phyloP scores from a whole-genome alignment of 2,797 vertebrate species.

The Coendou prehensilis region DNA sequence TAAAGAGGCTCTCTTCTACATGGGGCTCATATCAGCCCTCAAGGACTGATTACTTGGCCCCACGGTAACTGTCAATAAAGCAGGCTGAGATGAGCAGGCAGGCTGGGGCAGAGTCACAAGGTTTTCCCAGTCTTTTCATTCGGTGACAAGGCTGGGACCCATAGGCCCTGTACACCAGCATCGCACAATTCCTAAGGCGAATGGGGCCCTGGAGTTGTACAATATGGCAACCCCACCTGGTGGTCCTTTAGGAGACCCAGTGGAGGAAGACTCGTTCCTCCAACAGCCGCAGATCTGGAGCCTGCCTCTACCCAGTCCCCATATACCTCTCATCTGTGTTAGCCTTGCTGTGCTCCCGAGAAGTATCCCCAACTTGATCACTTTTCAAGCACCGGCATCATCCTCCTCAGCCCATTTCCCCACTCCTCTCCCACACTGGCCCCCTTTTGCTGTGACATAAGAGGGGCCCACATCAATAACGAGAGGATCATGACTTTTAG shows the following conservation, averaged over 20 bases:
- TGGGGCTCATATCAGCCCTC: neutral
- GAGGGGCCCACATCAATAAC: neutral
- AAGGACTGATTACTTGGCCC: neutral
- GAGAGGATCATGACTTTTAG: neutral
- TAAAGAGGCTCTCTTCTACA: neutral
- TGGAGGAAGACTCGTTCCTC: neutral
- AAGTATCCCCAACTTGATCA: neutral
- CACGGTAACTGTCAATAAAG: neutral
- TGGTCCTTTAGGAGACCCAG: neutral
- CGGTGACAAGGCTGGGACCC: neutral
- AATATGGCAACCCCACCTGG: neutral
- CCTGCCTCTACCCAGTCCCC: neutral
- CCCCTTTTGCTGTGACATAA: neutral
- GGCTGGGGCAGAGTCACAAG: neutral
- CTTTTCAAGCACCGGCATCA: neutral
- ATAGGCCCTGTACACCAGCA: neutral
- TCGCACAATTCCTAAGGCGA: neutral
- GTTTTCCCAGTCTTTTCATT: neutral
- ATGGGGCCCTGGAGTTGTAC: neutral
- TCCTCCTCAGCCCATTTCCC: neutral
- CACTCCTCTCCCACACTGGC: rapidly evolving
- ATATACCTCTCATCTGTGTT: neutral
- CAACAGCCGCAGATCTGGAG: neutral
- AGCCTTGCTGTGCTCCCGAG: neutral
- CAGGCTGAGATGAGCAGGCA: neutral